Conservation (phyloP, 2,888 invertebrate species). For the Drosophila leonis region DNA sequence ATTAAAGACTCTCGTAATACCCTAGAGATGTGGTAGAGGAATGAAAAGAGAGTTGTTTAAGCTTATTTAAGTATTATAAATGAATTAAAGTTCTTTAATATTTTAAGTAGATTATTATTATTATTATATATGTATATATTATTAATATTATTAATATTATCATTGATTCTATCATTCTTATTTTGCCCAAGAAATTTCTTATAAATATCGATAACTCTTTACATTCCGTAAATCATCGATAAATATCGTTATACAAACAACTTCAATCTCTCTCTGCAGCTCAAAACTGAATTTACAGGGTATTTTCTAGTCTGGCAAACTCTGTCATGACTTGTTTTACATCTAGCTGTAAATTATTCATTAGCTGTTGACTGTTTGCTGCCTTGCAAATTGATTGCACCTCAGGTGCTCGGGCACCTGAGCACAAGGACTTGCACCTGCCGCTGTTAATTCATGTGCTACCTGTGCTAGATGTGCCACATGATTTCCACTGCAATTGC, state of each 20-base stretch:
- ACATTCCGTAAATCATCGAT: too few relatives aligned
- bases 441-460: conserved; percentile 24
- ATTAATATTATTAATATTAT: too few relatives aligned
- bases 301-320: not conserved
- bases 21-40: not conserved
- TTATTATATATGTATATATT: not conserved
- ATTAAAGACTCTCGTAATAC: not conserved
- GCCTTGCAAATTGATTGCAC: conserved; percentile 54
- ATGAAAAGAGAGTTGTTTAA: too few relatives aligned
- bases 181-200: too few relatives aligned
- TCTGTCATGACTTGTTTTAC: conserved; percentile 3
- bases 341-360: conserved; percentile 50
- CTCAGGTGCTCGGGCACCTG: conserved; percentile 26
- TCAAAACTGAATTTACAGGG: not conserved
- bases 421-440: conserved; percentile 32
- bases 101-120: not conserved
- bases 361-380: conserved; percentile 59
- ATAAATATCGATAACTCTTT: too few relatives aligned
- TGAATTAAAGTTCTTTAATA: too few relatives aligned
- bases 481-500: conserved; percentile 18
- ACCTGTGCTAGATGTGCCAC: conserved; percentile 43
- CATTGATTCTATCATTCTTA: too few relatives aligned
- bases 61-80: not conserved
- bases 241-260: too few relatives aligned
- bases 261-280: too few relatives aligned